Percentiles rank a stretch among this genome's conserved stretches.
These are phyloP conservation scores for Lordiphosa andalusiaca DNA, from an alignment of 2,888 invertebrate genomes.

Conservation along the genomic window DNA sequence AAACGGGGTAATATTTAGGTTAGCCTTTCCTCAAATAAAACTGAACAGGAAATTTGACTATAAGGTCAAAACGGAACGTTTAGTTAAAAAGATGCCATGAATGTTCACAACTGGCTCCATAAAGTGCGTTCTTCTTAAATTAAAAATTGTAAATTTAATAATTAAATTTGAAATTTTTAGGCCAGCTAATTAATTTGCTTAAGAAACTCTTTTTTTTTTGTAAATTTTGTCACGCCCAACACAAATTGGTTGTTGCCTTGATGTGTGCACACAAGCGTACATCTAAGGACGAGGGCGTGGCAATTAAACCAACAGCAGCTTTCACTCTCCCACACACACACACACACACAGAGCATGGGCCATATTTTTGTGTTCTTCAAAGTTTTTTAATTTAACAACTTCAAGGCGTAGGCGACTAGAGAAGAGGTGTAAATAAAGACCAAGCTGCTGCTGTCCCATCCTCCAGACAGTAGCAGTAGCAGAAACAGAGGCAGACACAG, in stretches of 20 bases:
- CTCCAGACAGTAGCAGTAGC: not conserved
- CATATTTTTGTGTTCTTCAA: slow-evolving; percentile 43
- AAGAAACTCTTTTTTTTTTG: no score
- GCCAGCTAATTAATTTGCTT: no score
- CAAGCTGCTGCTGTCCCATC: slow-evolving; percentile 11
- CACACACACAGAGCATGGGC: slow-evolving; percentile 6
- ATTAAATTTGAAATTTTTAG: no score
- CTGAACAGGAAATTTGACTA: no score
- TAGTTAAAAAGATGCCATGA: no score
- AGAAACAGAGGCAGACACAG: slow-evolving; percentile 1
- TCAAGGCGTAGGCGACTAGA: slow-evolving; percentile 20
- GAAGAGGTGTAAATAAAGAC: slow-evolving; percentile 19
- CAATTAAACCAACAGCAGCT: slow-evolving; percentile 48
- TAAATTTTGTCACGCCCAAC: not conserved
- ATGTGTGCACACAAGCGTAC: slow-evolving; percentile 63
- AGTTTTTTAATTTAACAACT: slow-evolving; percentile 77
- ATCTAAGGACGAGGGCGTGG: slow-evolving; percentile 39
- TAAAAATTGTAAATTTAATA: no score
- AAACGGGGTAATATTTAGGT: no score
- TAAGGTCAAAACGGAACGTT: no score
- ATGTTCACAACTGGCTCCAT: no score
- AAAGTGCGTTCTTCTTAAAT: no score
- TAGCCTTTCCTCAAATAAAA: no score
- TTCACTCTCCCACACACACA: slow-evolving; percentile 24
- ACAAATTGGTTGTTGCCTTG: slow-evolving; percentile 38